A percentile compares a stretch with the other conserved stretches of the same genome.
Evolutionary conservation across 30 jellyfish, hydroid and myxozoan genomes (phyloP).

Genomic region (Aurelia sp.): DNA sequence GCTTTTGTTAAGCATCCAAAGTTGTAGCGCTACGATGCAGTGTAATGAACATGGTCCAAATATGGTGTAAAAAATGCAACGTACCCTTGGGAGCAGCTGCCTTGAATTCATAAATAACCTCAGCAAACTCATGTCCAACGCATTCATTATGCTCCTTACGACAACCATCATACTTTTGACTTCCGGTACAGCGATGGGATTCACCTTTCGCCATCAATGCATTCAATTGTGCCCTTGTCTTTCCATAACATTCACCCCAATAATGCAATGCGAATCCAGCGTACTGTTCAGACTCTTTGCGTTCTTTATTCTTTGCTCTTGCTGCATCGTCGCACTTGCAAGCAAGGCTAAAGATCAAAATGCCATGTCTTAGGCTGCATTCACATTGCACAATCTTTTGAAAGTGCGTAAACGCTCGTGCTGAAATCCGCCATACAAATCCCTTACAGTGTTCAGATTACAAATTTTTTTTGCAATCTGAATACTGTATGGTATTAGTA

Average conservation of each 20-base stretch:
- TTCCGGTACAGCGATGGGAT: conserved; percentile 14
- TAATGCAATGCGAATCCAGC: conserved; percentile 9
- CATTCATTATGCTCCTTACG: conserved; percentile 8
- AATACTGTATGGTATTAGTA: too few relatives aligned
- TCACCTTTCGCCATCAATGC: background rate
- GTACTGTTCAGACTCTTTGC: background rate
- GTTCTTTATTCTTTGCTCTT: background rate
- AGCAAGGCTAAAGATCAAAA: background rate
- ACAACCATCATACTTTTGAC: conserved; percentile 5
- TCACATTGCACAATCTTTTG: too few relatives aligned
- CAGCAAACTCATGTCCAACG: conserved; percentile 22
- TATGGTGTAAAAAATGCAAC: background rate
- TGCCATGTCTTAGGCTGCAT: too few relatives aligned
- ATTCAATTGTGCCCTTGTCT: conserved; percentile 3
- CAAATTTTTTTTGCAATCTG: too few relatives aligned
- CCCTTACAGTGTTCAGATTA: too few relatives aligned
- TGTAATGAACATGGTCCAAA: too few relatives aligned
- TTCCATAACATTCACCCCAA: conserved; percentile 33
- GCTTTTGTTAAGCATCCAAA: too few relatives aligned
- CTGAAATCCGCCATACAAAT: too few relatives aligned
- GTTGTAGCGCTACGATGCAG: too few relatives aligned
- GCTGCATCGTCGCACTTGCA: background rate
- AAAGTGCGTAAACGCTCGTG: too few relatives aligned
- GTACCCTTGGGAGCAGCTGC: background rate
- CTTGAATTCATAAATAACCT: background rate